Evolutionary conservation across 1,140 invertebrate species (phyloP).

Genomic region (Goniozus legneri): DNA sequence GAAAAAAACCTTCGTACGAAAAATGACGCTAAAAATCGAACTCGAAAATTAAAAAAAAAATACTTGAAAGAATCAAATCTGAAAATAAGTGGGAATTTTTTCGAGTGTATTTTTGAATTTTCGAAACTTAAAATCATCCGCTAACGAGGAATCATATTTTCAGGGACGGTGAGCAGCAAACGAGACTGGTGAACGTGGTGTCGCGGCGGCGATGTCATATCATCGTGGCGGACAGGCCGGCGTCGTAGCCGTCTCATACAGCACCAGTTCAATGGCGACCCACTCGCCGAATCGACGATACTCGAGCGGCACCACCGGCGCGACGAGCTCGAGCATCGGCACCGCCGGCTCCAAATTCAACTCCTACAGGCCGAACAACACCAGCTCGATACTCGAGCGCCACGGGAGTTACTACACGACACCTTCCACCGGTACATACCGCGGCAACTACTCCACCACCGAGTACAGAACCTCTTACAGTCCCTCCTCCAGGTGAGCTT

Average conservation of each 20-base stretch:
- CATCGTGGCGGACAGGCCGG: conserved; percentile 44
- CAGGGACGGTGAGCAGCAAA: too few relatives aligned
- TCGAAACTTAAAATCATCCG: too few relatives aligned
- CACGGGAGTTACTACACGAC: conserved; percentile 26
- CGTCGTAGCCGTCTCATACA: conserved; percentile 46
- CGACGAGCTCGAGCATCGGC: conserved; percentile 21
- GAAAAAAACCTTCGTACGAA: too few relatives aligned
- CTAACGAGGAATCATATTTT: too few relatives aligned
- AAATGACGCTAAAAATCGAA: too few relatives aligned
- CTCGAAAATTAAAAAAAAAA: too few relatives aligned
- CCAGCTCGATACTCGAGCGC: conserved; percentile 24
- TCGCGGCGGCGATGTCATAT: conserved; percentile 42
- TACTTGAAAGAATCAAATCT: too few relatives aligned
- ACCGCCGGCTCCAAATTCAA: conserved; percentile 18
- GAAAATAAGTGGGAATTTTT: too few relatives aligned
- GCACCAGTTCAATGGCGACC: conserved; percentile 43
- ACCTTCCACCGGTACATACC: conserved; percentile 6
- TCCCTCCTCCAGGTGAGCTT: background rate
- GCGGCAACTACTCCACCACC: background rate
- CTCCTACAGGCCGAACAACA: conserved; percentile 25
- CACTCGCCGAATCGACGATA: conserved; percentile 43
- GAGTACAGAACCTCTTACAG: conserved; percentile 26
- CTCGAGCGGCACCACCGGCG: conserved; percentile 28
- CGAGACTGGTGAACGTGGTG: too few relatives aligned
- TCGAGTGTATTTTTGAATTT: too few relatives aligned